phyloP scores from a whole-genome alignment of 2,888 invertebrate species.

The Agrochola lychnidis region DNA sequence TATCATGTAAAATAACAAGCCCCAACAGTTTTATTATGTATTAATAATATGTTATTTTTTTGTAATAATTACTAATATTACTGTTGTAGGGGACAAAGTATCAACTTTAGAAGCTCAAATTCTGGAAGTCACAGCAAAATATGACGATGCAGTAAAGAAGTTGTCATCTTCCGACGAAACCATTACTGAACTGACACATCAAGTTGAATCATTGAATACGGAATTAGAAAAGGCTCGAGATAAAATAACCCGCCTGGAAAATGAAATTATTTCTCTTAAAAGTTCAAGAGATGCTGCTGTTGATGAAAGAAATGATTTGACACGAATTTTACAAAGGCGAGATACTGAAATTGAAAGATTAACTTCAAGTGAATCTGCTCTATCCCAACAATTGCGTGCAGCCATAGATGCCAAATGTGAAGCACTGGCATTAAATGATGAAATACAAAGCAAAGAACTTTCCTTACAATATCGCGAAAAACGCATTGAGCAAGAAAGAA shows the following conservation, averaged over 20 bases:
- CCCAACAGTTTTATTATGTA: background rate
- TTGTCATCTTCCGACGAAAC: constrained; percentile 91
- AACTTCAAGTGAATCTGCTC: constrained; percentile 92
- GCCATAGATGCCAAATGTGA: constrained; percentile 96
- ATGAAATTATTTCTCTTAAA: constrained; percentile 92
- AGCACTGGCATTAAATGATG: constrained; percentile 94
- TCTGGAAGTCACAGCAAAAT: constrained; percentile 91
- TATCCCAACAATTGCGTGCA: constrained; percentile 94
- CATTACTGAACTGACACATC: constrained; percentile 91
- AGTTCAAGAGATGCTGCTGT: constrained; percentile 93
- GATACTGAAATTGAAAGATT: constrained; percentile 94
- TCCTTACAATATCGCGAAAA: constrained; percentile 95
- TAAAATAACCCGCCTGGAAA: constrained; percentile 91
- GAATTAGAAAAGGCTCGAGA: constrained; percentile 93
- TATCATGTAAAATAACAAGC: background rate
- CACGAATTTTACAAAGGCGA: constrained; percentile 93
- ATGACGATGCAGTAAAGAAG: constrained; percentile 92
- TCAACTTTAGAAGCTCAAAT: constrained; percentile 89
- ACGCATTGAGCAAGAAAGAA: constrained; percentile 95
- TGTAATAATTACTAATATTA: constrained; percentile 6
- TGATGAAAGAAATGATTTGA: constrained; percentile 94
- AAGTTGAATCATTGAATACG: constrained; percentile 91
- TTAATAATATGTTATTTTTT: background rate
- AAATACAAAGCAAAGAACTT: constrained; percentile 95
- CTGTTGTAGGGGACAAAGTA: constrained; percentile 90